Conservation (phyloP, 2,113 vertebrate genomes). For the Drymodes brunneopygia region DNA sequence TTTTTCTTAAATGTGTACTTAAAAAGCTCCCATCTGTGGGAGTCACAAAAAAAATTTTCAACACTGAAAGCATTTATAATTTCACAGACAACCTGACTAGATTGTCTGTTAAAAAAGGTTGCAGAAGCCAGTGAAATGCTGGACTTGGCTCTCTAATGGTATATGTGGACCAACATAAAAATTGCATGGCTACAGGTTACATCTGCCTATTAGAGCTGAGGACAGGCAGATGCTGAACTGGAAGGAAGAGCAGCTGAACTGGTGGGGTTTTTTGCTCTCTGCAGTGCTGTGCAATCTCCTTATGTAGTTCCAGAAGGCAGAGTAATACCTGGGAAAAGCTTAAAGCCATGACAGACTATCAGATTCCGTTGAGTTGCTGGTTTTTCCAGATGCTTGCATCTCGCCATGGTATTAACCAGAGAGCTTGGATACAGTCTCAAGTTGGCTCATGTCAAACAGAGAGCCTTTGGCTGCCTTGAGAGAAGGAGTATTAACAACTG, state of each 20-base stretch:
- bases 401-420: background rate
- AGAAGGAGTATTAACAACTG: accelerated
- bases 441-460: accelerated
- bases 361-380: background rate
- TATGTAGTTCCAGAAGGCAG: background rate
- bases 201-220: background rate
- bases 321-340: background rate
- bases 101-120: background rate
- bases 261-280: background rate
- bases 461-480: background rate
- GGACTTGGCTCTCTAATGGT: background rate
- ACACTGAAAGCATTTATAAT: background rate
- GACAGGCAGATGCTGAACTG: background rate
- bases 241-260: background rate
- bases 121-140: background rate
- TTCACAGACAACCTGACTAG: background rate
- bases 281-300: background rate
- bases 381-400: background rate
- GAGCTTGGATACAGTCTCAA: background rate
- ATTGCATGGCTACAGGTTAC: background rate
- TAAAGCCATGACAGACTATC: background rate
- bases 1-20: background rate
- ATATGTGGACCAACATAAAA: background rate
- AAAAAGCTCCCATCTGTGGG: background rate
- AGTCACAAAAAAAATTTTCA: background rate